Percentiles rank a stretch among this genome's conserved stretches.
Conservation (phyloP, 1,140 invertebrate genomes). For the Probaryconus sp. region DNA sequence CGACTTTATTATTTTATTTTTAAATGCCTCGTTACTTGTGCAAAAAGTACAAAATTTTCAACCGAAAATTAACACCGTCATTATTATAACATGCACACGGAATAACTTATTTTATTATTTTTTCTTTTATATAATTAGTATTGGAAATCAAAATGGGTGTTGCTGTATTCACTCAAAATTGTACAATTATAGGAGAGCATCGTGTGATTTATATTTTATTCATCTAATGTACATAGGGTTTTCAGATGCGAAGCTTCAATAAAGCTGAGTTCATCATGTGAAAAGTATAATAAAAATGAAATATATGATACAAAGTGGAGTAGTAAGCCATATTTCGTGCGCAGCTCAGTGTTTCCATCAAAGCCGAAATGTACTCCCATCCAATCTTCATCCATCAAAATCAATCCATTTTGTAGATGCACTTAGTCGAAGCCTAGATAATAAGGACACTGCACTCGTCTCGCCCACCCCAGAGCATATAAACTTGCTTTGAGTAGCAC, state of each 20-base stretch:
- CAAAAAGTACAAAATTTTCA: too few relatives aligned
- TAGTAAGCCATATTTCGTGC: constrained; percentile 39
- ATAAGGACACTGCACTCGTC: constrained; percentile 47
- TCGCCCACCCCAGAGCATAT: background rate
- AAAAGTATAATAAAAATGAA: constrained; percentile 58
- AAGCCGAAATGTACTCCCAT: constrained; percentile 52
- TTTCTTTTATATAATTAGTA: too few relatives aligned
- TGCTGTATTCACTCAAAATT: constrained; percentile 20
- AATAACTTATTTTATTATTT: too few relatives aligned
- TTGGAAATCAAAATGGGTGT: too few relatives aligned
- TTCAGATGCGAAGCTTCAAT: constrained; percentile 40
- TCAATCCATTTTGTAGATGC: constrained; percentile 60
- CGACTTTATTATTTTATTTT: too few relatives aligned
- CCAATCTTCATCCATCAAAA: constrained; percentile 68
- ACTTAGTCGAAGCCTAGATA: constrained; percentile 48
- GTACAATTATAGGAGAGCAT: background rate
- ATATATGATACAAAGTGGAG: constrained; percentile 54
- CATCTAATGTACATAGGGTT: constrained; percentile 29
- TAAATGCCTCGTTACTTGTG: too few relatives aligned
- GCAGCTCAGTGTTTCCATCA: constrained; percentile 35
- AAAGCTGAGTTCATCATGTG: constrained; percentile 53
- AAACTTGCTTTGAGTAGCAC: constrained; percentile 28
- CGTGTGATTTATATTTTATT: constrained; percentile 46
- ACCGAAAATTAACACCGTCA: too few relatives aligned
- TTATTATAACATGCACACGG: too few relatives aligned